Base-by-base conservation (phyloP, 2,113 vertebrate species). In the Barnardius zonarius region DNA sequence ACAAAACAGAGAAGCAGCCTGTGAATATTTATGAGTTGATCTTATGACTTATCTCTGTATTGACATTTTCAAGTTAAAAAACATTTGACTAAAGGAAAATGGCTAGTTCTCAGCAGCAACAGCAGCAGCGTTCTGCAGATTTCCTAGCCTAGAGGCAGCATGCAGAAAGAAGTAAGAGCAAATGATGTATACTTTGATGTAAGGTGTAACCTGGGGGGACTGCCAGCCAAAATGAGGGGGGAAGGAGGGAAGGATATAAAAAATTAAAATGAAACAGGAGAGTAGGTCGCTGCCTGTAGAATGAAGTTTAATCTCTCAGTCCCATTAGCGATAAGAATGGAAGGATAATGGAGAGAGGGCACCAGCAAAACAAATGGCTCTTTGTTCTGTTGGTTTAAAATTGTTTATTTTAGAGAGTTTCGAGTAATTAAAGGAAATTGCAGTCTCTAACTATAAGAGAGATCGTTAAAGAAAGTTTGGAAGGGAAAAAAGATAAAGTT, bases 1-100 rank as follows among this genome's bases (percentile, higher is more conserved):
- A 83, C 48, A 96, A 96, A 94, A 74, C 46, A 88, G 74, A 95
- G 94, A 94, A 95, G 91, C 57, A 86, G 10, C 14, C 79, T 80
- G 94, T 97, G 97, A 98, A 98, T 98, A 98, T 97, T 98, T 96
- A 98, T 97, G 95, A 98, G 95, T 79, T 98, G 95, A 97, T 98
- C 96, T 97, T 97, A 97, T 96, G 97, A 97, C 96, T 98, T 98
- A 96, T 96, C 94, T 96, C 94, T 86, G 77, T 90, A 79, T 97
- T 98, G 97, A 98, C 97, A 98, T 97, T 98, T 98, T 97, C 95
- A 96, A 97, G 95, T 97, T 97, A 92, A 90, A 97, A 98, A 98
- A 97, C 93, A 97, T 97, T 97, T 98, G 96, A 97, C 86, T 97
- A 95, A 94, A 98, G 91, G 92, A 96, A 98, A 97, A 96, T 94